These are phyloP conservation scores for Monodelphis domestica DNA, from an alignment of 2,797 vertebrate species.

Conservation along the genomic window DNA sequence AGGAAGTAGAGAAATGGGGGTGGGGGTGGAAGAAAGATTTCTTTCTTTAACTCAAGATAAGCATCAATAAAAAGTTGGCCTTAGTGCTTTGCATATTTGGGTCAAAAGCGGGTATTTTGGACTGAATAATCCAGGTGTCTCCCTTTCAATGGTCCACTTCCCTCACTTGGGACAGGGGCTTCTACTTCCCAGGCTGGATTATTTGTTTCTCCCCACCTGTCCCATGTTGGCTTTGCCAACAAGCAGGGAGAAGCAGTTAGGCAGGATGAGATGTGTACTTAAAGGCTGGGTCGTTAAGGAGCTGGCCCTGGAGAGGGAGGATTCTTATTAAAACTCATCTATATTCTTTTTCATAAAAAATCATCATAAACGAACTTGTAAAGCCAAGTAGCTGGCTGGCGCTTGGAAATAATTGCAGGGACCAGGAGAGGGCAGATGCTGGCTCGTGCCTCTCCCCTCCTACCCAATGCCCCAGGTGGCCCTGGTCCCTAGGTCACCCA, in stretches of 20 bases:
- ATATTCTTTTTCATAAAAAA: slow-evolving; percentile 64
- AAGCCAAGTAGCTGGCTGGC: slow-evolving; percentile 40
- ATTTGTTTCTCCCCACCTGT: slow-evolving; percentile 31
- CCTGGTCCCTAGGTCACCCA: background rate
- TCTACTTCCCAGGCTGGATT: slow-evolving; percentile 32
- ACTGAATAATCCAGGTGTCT: slow-evolving; percentile 3
- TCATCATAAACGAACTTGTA: slow-evolving; percentile 36
- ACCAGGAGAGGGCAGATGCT: background rate
- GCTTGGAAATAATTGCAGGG: background rate
- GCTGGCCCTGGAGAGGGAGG: slow-evolving; percentile 22
- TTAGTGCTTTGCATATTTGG: slow-evolving; percentile 19
- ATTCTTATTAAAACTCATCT: slow-evolving; percentile 66
- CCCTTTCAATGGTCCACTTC: slow-evolving; percentile 17
- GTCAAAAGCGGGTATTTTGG: background rate
- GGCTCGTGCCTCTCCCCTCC: slow-evolving; percentile 6
- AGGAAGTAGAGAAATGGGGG: background rate
- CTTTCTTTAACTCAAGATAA: slow-evolving; percentile 32
- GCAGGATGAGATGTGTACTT: slow-evolving; percentile 63
- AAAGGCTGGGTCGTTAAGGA: slow-evolving; percentile 54
- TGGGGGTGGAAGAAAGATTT: background rate
- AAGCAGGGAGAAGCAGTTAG: slow-evolving; percentile 48
- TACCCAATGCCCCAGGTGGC: background rate
- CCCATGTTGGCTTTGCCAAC: slow-evolving; percentile 48
- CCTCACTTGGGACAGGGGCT: background rate
- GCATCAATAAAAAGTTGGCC: background rate